Conservation (phyloP, 2,888 invertebrate genomes). For the Cephonodes hylas region DNA sequence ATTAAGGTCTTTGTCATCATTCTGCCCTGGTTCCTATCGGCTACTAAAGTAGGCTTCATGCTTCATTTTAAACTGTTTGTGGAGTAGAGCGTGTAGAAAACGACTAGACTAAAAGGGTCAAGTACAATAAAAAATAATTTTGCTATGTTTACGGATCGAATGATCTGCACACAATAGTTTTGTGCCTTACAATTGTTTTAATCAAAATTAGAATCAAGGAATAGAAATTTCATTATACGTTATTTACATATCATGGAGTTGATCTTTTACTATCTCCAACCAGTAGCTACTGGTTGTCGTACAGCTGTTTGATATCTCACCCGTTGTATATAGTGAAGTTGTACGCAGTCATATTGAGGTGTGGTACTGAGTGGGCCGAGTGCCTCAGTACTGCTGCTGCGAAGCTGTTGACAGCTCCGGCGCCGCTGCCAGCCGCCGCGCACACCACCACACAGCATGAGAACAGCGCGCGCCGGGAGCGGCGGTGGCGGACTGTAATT, state of each 20-base stretch:
- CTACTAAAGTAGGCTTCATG: too few species aligned
- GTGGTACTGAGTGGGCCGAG: conserved; percentile 57
- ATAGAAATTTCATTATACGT: too few species aligned
- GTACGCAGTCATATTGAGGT: conserved; percentile 62
- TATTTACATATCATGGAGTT: not conserved
- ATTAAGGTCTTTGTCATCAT: too few species aligned
- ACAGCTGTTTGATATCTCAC: conserved; percentile 34
- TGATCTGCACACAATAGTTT: too few species aligned
- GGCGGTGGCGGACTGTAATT: conserved; percentile 63
- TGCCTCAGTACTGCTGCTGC: conserved; percentile 66
- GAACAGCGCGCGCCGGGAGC: conserved; percentile 59
- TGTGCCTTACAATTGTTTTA: too few species aligned
- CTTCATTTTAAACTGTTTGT: too few species aligned
- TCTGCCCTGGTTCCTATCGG: too few species aligned
- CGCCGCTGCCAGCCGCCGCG: conserved; percentile 68
- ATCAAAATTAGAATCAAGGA: too few species aligned
- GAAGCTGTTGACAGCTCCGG: conserved; percentile 69
- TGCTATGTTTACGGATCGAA: too few species aligned
- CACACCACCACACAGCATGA: conserved; percentile 58
- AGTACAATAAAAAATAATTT: too few species aligned
- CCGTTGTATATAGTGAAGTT: conserved; percentile 68
- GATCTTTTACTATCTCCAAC: not conserved
- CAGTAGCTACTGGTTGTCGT: not conserved
- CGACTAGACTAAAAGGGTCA: too few species aligned
- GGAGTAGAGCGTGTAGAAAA: too few species aligned